Base-by-base conservation (phyloP, 2,797 vertebrate genomes). In the Rhyacichthys aspro region DNA sequence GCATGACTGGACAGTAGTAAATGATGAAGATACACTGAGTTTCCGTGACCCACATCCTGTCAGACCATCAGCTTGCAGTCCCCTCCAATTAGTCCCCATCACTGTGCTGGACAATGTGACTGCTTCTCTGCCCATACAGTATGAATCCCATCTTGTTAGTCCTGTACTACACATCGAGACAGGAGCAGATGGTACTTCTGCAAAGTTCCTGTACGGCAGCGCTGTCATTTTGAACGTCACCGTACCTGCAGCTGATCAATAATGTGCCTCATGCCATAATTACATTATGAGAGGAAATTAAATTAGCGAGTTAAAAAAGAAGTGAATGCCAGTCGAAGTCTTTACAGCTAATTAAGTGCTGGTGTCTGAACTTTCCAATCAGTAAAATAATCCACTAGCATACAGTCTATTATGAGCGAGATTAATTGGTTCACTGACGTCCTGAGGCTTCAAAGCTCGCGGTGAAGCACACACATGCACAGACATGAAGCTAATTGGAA, bases 321-420 rank as follows among this genome's bases (percentile, higher is more conserved):
- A 49, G 50, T 73, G 59, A 63, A 71, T 32, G 67, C 70, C 76
- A 70, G 78, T 63, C 1, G 50, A 79, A 78, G 59, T 64, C 59
- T 67, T 86, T 72, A 69, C 67, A 75, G 70, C 75, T 84, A 88
- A 87, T 89, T 84, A 88, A 78, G 73, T n/a, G 44, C 79, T 47
- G 59, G 54, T n/a, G 72, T 72, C 59, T 83, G 72, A 82, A 83
- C 72, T 73, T 76, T 77, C 72, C 69, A 82, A 78, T 86, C 80
- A 84, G 76, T 54, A 65, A 72, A 86, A 79, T 82, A 85, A 89
- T 85, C 81, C 76, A 74, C 67, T 36, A 32, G 57, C 77, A 85
- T 75, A 66, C 68, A 74, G 68, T 78, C 82, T 76, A 81, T 87
- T 85, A 89, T 52, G 38, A 69, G 67, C 53, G 34, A 32, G 64